These are phyloP conservation scores for Brachirus orientalis DNA, from an alignment of 2,113 vertebrate species.

Conservation along the genomic window DNA sequence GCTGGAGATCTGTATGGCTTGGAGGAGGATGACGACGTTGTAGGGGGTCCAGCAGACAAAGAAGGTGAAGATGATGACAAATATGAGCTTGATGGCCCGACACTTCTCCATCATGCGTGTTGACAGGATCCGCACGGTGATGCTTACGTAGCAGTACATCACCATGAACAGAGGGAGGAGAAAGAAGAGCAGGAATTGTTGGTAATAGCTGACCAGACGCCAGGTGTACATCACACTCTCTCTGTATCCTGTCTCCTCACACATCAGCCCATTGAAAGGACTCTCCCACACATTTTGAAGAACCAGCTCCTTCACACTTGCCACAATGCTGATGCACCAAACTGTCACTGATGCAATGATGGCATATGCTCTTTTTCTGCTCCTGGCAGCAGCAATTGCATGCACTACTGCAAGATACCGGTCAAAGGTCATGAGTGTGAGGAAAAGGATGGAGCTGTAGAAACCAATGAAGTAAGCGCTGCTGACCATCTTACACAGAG, in stretches of 20 bases:
- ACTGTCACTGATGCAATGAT: slow-evolving; percentile 44
- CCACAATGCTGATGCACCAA: slow-evolving; percentile 77
- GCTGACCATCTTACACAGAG: slow-evolving; percentile 80
- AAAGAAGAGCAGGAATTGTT: slow-evolving; percentile 82
- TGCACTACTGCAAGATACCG: slow-evolving; percentile 84
- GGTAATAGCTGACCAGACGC: slow-evolving; percentile 75
- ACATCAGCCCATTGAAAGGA: not conserved
- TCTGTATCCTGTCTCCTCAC: slow-evolving; percentile 55
- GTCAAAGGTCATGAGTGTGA: slow-evolving; percentile 84
- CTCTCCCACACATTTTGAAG: slow-evolving; percentile 41
- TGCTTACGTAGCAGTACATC: slow-evolving; percentile 79
- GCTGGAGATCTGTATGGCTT: slow-evolving; percentile 49
- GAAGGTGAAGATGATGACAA: slow-evolving; percentile 79
- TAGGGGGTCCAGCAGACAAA: slow-evolving; percentile 83
- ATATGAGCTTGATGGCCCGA: slow-evolving; percentile 80
- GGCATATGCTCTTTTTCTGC: slow-evolving; percentile 67
- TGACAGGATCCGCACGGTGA: slow-evolving; percentile 75
- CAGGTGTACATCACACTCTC: slow-evolving; percentile 46
- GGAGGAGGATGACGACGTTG: slow-evolving; percentile 78
- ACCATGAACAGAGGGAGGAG: slow-evolving; percentile 78
- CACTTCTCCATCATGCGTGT: slow-evolving; percentile 79
- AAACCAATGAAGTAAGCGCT: slow-evolving; percentile 80
- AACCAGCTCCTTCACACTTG: slow-evolving; percentile 79
- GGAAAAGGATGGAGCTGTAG: slow-evolving; percentile 85
- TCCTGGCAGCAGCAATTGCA: slow-evolving; percentile 70